Base-by-base conservation (phyloP, 1,140 invertebrate genomes). In the Callitettix versicolor region DNA sequence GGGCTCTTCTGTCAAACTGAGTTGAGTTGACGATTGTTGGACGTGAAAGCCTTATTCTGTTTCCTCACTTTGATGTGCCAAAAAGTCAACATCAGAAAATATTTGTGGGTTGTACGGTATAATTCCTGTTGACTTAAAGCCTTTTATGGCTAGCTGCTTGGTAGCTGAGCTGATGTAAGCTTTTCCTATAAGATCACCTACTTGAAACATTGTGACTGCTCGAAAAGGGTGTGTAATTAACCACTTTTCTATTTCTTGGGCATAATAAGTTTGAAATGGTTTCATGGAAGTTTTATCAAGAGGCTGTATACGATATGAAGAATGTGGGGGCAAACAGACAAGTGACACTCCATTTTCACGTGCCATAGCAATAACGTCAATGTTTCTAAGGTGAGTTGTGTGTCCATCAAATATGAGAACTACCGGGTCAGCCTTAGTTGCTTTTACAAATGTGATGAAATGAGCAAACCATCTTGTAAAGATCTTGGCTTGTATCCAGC, bases 331-430 rank as follows among this genome's bases (percentile, higher is more conserved):
- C 15, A 66, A 60, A 22, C 53, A 55, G 1, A 69, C 20, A 41
- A 68, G 55, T 7, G 53, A 47, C 26, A 68, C 61, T 33, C 58
- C 26, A 56, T 64, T 55, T 53, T 64, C 48, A 22, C 43, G 52
- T 47, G 58, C 61, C 24, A 53, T 57, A 57, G 61, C 44, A 43
- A 66, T 56, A 5, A 61, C 57, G 7, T 69, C 65, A 15, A 73
- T 43, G 61, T 67, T 73, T 55, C 62, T 61, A 44, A 58, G 53
- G n/a, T 67, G 36, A n/a, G 54, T 58, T 41, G 52, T 54, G 53
- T 71, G 69, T 26, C 63, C 66, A 62, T 73, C 70, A 44, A 60
- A 52, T 5, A 73, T 22, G 0, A 71, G 44, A 26, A 75, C 59
- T 53, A 68, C 64, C 22, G 67, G 67, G 20, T 61, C 55, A 22